Conservation (phyloP, 35 echinoderm and acorn worm species). For the Lytechinus variegatus region DNA sequence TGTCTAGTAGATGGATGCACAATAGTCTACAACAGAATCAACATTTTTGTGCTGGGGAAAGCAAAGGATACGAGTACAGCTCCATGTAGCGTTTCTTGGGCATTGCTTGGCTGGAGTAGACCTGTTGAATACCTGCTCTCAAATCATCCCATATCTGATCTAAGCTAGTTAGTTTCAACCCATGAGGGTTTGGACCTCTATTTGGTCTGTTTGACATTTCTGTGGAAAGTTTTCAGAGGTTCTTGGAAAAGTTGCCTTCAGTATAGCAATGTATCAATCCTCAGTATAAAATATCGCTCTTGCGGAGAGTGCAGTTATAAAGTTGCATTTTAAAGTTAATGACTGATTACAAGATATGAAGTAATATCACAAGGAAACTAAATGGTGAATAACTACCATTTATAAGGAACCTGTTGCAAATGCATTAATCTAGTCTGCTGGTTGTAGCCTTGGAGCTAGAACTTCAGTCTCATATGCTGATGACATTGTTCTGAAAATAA, state of each 20-base stretch:
- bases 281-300: neutral
- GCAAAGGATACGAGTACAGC: conserved; percentile 99
- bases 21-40: too few relatives aligned
- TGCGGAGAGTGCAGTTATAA: neutral
- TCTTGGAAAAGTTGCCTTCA: neutral
- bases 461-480: neutral
- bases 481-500: neutral
- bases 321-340: neutral
- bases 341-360: neutral
- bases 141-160: conserved; percentile 98
- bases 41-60: too few relatives aligned
- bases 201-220: neutral
- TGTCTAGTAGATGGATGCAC: too few relatives aligned
- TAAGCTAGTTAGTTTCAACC: conserved; percentile 90
- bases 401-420: neutral
- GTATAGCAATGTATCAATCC: neutral
- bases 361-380: neutral
- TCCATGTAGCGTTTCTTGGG: conserved; percentile 92
- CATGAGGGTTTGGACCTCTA: conserved; percentile 91
- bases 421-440: neutral
- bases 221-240: neutral
- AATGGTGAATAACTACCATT: too few relatives aligned
- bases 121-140: conserved; percentile 83
- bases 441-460: neutral
- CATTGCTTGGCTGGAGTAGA: conserved; percentile 91